Percentiles rank a stretch among this genome's conserved stretches.
Conservation (phyloP, 2,797 vertebrate species). For the Halcyon smyrnensis region DNA sequence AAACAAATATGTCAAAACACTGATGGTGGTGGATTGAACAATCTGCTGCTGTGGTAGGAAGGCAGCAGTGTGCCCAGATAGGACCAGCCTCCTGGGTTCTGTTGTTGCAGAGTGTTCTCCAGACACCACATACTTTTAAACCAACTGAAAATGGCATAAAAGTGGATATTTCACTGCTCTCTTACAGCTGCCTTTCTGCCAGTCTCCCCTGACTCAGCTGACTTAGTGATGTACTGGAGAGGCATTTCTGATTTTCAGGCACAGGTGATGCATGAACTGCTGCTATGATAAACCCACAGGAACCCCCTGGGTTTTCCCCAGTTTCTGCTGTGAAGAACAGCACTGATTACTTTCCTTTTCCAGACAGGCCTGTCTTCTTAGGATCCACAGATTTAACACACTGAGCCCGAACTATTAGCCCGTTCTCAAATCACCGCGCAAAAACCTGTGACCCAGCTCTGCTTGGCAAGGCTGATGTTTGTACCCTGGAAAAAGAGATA, state of each 20-base stretch:
- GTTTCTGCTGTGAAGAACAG: not conserved
- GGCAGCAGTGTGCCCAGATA: fast-evolving
- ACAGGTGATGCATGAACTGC: fast-evolving
- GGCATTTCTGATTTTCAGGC: not conserved
- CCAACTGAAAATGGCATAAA: not conserved
- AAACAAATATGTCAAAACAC: not conserved
- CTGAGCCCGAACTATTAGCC: not conserved
- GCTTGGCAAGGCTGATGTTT: not conserved
- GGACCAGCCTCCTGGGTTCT: not conserved
- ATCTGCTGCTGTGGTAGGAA: not conserved
- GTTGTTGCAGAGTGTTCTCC: not conserved
- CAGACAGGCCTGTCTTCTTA: not conserved
- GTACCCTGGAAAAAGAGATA: not conserved
- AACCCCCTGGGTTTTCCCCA: not conserved
- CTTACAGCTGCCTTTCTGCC: not conserved
- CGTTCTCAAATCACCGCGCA: not conserved
- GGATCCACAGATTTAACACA: not conserved
- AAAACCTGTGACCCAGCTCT: not conserved
- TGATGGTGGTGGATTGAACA: not conserved
- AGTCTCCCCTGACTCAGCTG: not conserved
- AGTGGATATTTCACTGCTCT: not conserved
- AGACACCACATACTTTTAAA: not conserved
- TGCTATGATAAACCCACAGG: not conserved
- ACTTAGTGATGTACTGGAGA: fast-evolving
- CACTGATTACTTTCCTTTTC: not conserved